Evolutionary conservation across 2,113 vertebrate genomes (phyloP), one percentile per base, ranked within the genome.

Genomic region (Zapus hudsonius): DNA sequence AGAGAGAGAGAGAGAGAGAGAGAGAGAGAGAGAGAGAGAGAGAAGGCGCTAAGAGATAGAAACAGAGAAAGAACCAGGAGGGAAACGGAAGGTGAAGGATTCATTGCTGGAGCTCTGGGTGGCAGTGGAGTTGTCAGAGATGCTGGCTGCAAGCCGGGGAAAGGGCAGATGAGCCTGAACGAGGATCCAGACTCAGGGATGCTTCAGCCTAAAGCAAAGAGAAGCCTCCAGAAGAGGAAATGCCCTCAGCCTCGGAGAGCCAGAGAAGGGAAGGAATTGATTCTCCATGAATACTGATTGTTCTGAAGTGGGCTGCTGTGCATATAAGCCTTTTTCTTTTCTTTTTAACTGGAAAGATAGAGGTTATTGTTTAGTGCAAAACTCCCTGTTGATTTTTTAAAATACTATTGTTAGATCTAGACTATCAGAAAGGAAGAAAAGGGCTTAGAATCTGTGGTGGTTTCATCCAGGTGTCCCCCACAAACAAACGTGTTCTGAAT

Each of bases 171-270:
- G 74, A 69, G 52, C 66, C 67, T 7, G 1, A 22, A 63, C 0
- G 40, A 47, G 61, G 73, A 63, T 42, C 57, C n/a, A 55, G 66
- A 12, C 73, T 63, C 27, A 6, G 0, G 5, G 66, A 40, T 80
- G 87, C 88, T 55, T 95, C 85, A 74, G 78, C 69, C 72, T 69
- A 47, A 74, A 82, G 87, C 84, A 36, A 79, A 92, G 59, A 72
- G 44, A 55, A 66, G 4, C 69, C 44, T 16, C 78, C 64, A 63
- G 82, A 31, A 22, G 69, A 61, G 78, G 40, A 63, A 66, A 76
- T 6, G 31, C 17, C 67, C 40, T 81, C 5, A 47, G 74, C 33
- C 36, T 55, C 80, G 10, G 75, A 63, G 74, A 84, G 36, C 38
- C 44, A 55, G 76, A 19, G 75, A 16, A 22, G 29, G 3, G 8